Conservation (phyloP, 2,888 invertebrate species). For the Chirona hameri region DNA sequence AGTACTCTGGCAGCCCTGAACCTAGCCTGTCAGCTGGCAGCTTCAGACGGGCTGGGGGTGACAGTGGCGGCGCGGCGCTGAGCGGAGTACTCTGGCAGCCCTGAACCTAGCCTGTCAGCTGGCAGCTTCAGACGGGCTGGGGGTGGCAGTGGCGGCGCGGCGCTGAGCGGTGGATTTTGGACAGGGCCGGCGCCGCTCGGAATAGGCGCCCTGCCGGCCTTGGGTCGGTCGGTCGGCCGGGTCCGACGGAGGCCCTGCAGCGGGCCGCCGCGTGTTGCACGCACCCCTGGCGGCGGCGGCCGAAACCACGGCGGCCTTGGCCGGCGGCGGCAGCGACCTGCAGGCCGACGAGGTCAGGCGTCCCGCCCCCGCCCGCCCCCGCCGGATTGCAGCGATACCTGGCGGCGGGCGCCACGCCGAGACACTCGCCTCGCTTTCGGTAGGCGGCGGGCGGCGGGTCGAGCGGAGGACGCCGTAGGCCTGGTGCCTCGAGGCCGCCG, state of each 20-base stretch:
- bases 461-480: no score
- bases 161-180: constrained; percentile 7
- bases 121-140: no score
- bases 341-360: neutral
- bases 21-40: no score
- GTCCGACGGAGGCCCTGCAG: neutral
- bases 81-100: no score
- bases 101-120: no score
- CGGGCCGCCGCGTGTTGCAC: neutral
- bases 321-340: neutral
- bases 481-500: no score
- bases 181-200: neutral
- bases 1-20: no score
- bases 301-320: neutral
- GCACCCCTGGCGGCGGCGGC: neutral
- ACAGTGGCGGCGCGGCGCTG: no score
- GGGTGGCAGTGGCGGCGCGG: no score
- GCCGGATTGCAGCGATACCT: neutral
- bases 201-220: neutral
- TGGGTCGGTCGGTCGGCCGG: neutral
- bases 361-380: neutral
- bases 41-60: no score
- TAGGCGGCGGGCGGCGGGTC: no score
- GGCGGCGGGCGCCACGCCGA: neutral
- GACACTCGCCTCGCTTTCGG: no score